phyloP scores from a whole-genome alignment of 2,797 vertebrate genomes.

The Squalus acanthias region DNA sequence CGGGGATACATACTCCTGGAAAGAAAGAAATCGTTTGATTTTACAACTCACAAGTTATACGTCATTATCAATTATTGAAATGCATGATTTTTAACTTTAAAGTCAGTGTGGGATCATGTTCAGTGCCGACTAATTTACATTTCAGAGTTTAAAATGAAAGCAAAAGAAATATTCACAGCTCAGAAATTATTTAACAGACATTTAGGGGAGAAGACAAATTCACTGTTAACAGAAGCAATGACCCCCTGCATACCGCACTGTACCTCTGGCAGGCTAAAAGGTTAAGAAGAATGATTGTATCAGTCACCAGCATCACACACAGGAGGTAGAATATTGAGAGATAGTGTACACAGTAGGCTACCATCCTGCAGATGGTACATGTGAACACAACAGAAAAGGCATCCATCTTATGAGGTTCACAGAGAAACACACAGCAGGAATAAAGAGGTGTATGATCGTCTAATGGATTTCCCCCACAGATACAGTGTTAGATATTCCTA shows the following conservation, averaged over 20 bases:
- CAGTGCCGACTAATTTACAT: not conserved
- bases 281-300: conserved; percentile 48
- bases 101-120: not conserved
- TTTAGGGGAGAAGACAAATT: not conserved
- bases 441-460: conserved; percentile 57
- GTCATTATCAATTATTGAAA: not conserved
- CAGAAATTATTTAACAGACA: not conserved
- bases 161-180: too few species aligned
- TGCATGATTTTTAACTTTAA: not conserved
- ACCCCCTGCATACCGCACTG: too few species aligned
- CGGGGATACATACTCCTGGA: not conserved
- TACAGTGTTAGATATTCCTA: conserved; percentile 40
- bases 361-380: conserved; percentile 75
- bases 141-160: not conserved
- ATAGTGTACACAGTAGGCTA: conserved; percentile 55
- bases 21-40: not conserved
- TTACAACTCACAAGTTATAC: not conserved
- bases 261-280: not conserved
- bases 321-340: conserved; percentile 49
- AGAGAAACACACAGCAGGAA: conserved; percentile 53
- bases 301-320: conserved; percentile 55
- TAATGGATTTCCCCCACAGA: conserved; percentile 50
- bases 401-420: conserved; percentile 61
- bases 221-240: not conserved
- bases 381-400: conserved; percentile 72